Evolutionary conservation across 2,797 vertebrate species (phyloP), one percentile per base, ranked within the genome.

Genomic region (Spinus pinus): DNA sequence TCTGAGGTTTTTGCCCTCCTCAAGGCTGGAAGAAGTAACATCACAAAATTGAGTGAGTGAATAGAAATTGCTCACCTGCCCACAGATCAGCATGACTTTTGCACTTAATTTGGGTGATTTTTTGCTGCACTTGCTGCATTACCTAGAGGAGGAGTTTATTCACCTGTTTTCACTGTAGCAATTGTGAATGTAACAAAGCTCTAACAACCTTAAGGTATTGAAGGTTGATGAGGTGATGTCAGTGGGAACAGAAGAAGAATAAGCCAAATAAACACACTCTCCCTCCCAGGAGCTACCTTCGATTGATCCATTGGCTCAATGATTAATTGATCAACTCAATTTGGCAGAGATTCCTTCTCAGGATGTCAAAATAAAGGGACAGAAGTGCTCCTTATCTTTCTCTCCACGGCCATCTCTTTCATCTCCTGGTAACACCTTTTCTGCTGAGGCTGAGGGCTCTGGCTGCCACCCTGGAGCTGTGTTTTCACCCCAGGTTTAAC

Each of bases 41-140:
- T 58, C 62, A 66, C 19, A 27, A 8, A 13, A 1, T 3, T 0
- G 5, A 70, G 27, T 21, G 10, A 12, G 19, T 24, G 0, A 2
- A 33, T 31, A 30, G 65, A 72, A 54, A 60, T 22, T 56, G 5
- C 54, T 71, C 41, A 44, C 22, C 33, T 53, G 5, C 33, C 33
- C 31, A 6, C 10, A 72, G 56, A 49, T 31, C 47, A 75, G 2
- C 50, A 6, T 23, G 58, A 25, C 6, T 50, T 89, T 44, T 79
- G 39, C 30, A 65, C 16, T 77, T 53, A 9, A 41, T 51, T 6
- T 57, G 24, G 9, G 25, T 24, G 53, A 30, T 39, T 61, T 65
- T 54, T 71, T 81, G 15, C 46, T 41, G 37, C 37, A 25, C 5
- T 50, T 57, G 22, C 30, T 61, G 33, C 19, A 25, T 33, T 15